Evolutionary conservation across 2,797 vertebrate genomes (phyloP).

Genomic region (Phalloptychus januarius): DNA sequence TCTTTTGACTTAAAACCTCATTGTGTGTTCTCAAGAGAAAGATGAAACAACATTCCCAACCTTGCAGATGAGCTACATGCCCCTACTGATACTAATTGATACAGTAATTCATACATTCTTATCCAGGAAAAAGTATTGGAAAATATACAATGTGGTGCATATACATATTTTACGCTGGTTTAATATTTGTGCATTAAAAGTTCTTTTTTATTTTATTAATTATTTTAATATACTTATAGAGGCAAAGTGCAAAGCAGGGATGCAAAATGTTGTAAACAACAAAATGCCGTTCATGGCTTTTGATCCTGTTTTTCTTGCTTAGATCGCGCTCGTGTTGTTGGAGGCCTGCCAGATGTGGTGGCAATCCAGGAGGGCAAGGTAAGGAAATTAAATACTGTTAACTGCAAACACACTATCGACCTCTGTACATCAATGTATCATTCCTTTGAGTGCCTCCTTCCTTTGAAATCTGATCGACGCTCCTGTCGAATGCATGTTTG

Average conservation of each 20-base stretch:
- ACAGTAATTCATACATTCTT: neutral
- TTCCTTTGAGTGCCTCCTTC: neutral
- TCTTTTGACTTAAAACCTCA: neutral
- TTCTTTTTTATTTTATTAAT: neutral
- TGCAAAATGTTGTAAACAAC: neutral
- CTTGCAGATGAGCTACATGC: neutral
- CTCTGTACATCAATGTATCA: neutral
- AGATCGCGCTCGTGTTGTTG: slow-evolving; percentile 96
- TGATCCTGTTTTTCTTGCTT: slow-evolving; percentile 58
- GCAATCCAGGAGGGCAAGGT: slow-evolving; percentile 99
- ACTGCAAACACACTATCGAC: neutral
- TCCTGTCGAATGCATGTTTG: slow-evolving; percentile 1
- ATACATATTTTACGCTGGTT: neutral
- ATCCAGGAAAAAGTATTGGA: neutral
- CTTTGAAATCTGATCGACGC: slow-evolving; percentile 1
- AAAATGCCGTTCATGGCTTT: slow-evolving; percentile 15
- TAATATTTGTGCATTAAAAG: neutral
- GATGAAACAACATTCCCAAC: neutral
- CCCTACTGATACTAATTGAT: neutral
- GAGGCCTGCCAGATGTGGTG: slow-evolving; percentile 96
- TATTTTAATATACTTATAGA: neutral
- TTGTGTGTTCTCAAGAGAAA: neutral
- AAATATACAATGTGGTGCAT: neutral
- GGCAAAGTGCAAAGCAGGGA: neutral
- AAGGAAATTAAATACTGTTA: slow-evolving; percentile 40